Conservation (phyloP, 2,888 invertebrate genomes). For the Orchestes rusci region DNA sequence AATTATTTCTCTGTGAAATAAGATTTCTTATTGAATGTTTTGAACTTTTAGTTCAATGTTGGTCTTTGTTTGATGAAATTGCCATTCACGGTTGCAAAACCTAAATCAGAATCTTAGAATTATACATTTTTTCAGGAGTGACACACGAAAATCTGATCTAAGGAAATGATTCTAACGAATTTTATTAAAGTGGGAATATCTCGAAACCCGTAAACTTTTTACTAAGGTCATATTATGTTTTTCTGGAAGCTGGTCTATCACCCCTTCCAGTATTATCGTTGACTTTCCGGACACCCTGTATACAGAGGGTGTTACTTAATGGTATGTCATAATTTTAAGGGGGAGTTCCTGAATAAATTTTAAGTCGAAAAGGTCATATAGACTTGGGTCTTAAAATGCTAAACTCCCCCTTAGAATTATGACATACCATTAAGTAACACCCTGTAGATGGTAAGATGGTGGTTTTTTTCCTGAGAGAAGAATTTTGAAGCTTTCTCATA, state of each 20-base stretch:
- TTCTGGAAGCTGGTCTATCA: background rate
- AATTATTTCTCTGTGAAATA: background rate
- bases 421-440: too few relatives aligned
- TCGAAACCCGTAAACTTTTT: background rate
- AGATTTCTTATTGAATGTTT: background rate
- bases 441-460: too few relatives aligned
- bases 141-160: background rate
- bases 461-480: too few relatives aligned
- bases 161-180: background rate
- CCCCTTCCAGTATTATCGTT: background rate
- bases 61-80: background rate
- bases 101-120: background rate
- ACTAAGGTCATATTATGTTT: background rate
- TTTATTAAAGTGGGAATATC: background rate
- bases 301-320: too few relatives aligned
- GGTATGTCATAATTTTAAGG: too few relatives aligned
- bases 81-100: background rate
- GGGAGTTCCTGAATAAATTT: too few relatives aligned
- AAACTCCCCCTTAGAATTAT: too few relatives aligned
- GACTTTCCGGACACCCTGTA: slow-evolving; percentile 1
- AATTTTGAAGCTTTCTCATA: too few relatives aligned
- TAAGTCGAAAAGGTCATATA: too few relatives aligned
- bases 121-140: background rate
- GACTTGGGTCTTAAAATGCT: too few relatives aligned
- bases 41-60: background rate